Percentiles rank a stretch among this genome's conserved stretches.
These are phyloP conservation scores for Lepisosteus oculatus DNA, from an alignment of 2,113 vertebrate species.

Conservation along the genomic window DNA sequence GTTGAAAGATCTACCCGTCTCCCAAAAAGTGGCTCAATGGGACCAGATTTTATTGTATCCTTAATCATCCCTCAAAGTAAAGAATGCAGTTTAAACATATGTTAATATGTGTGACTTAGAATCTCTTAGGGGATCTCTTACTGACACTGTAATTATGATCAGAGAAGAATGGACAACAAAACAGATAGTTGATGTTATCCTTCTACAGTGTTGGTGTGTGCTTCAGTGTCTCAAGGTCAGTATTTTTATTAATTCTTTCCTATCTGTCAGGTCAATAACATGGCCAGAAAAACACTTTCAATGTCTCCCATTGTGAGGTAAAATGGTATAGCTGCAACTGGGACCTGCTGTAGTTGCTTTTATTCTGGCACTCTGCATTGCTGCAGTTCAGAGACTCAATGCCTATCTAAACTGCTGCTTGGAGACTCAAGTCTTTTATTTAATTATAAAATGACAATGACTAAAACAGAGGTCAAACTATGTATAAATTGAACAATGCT, in stretches of 20 bases:
- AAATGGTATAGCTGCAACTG: background rate
- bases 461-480: no score
- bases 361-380: background rate
- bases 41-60: no score
- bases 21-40: no score
- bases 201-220: constrained; percentile 23
- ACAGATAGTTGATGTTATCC: constrained; percentile 10
- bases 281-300: background rate
- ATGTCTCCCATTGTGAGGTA: background rate
- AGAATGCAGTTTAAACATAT: background rate
- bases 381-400: background rate
- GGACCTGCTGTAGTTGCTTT: background rate
- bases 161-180: constrained; percentile 10
- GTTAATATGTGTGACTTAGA: background rate
- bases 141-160: background rate
- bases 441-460: no score
- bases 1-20: no score
- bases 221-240: constrained; percentile 26
- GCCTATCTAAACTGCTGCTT: no score
- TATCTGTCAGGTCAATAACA: constrained; percentile 11
- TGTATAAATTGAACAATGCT: no score
- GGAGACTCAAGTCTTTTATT: no score
- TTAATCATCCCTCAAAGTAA: background rate
- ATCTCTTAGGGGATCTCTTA: background rate
- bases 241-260: constrained; percentile 10